These are phyloP conservation scores for Arctocebus calabarensis DNA, from an alignment of 2,797 vertebrate genomes.

Conservation along the genomic window DNA sequence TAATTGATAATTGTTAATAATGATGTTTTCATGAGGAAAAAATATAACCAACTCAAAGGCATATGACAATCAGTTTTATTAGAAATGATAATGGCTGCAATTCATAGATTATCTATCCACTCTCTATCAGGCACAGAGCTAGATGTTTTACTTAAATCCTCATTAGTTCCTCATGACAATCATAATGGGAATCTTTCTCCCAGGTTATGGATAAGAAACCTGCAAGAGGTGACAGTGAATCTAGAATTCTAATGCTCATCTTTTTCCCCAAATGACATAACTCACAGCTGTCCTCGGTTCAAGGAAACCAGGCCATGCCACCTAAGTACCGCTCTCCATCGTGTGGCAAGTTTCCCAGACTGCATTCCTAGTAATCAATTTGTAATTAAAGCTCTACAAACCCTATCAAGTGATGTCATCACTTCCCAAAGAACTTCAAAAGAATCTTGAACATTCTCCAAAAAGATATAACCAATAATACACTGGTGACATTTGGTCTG, in stretches of 20 bases:
- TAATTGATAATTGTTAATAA: slow-evolving; percentile 34
- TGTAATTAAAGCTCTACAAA: slow-evolving; percentile 66
- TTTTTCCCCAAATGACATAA: neutral
- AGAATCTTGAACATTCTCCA: slow-evolving; percentile 61
- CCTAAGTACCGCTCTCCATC: neutral
- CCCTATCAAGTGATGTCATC: slow-evolving; percentile 63
- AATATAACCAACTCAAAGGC: neutral
- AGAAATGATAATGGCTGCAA: neutral
- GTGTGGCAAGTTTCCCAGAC: slow-evolving; percentile 61
- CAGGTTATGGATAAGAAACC: neutral
- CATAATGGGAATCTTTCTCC: neutral
- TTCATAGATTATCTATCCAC: neutral
- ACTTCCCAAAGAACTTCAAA: slow-evolving; percentile 60
- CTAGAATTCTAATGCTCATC: neutral
- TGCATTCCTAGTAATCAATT: neutral
- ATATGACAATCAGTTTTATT: neutral
- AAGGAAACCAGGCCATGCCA: slow-evolving; percentile 30
- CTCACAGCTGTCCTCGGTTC: slow-evolving; percentile 10
- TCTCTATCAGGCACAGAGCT: neutral
- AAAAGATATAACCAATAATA: slow-evolving; percentile 45
- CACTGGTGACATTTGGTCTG: slow-evolving; percentile 46
- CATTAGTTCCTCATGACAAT: neutral
- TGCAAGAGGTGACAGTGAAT: neutral
- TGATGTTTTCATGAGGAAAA: neutral
- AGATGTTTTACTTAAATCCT: neutral